Evolutionary conservation across 2,113 vertebrate species (phyloP), one percentile per base, ranked within the genome.

Genomic region (Forbesichthys agassizii): DNA sequence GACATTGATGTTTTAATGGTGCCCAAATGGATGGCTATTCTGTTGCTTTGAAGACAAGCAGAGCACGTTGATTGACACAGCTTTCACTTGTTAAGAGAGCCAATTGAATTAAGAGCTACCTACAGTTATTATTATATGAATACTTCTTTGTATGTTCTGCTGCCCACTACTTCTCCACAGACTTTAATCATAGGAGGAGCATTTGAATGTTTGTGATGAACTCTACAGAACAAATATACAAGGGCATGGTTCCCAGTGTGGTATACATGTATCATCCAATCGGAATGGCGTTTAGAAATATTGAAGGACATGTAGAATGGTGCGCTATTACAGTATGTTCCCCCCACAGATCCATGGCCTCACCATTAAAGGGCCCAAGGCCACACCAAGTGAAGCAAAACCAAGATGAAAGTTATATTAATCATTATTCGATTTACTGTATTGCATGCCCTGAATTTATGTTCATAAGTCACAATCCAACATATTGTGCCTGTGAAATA

Each of bases 1-100:
- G 87, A 92, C 93, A 95, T 90, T 96, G 92, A 95, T 94, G 93
- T 94, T 93, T 93, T 95, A 94, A 95, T 95, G 95, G 93, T 84
- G 58, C 68, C 70, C 69, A 86, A 90, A 92, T 90, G 92, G 82
- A 85, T 90, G 90, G 89, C 80, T 93, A 93, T 86, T 88, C 85
- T 89, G 77, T 75, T 81, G 86, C 84, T 89, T 84, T 79, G 75
- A 92, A 94, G 92, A 92, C 88, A 94, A 93, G 90, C 92, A 80
- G 91, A 77, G 53, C 79, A 64, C 79, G 79, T 71, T 84, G 89
- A 89, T 80, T 90, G 86, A 87, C 88, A 82, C 71, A 76, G 71
- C 75, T 6, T 66, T 74, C 64, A 82, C 82, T 77, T 80, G 80
- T 82, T 68, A 84, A 81, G 76, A 86, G 71, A 87, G 77, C 86